Evolutionary conservation across 2,797 vertebrate species (phyloP).

Genomic region (Heteromormyrus szaboi): DNA sequence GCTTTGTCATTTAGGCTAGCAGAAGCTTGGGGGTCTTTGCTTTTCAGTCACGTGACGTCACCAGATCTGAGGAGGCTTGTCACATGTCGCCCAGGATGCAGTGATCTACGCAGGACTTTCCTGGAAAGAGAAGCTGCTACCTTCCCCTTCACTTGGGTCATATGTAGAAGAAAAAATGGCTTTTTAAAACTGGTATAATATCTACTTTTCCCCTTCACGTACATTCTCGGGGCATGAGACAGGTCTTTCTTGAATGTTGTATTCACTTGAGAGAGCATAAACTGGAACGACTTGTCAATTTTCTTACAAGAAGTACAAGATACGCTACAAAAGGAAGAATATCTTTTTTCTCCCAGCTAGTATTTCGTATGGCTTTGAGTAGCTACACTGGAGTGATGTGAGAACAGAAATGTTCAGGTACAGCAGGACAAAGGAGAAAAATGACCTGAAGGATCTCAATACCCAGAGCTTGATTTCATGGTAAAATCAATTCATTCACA

Average conservation of each 20-base stretch:
- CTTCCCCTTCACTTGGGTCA: not conserved
- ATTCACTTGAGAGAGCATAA: not conserved
- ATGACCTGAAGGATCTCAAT: not conserved
- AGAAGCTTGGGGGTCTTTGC: not conserved
- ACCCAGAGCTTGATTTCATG: not conserved
- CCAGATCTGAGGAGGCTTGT: not conserved
- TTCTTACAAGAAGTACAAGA: not conserved
- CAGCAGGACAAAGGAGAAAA: not conserved
- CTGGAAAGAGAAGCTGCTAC: not conserved
- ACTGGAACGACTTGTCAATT: not conserved
- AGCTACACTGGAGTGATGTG: slow-evolving; percentile 7
- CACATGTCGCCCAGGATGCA: not conserved
- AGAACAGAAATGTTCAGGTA: not conserved
- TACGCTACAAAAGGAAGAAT: not conserved
- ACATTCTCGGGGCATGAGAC: not conserved
- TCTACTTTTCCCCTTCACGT: not conserved
- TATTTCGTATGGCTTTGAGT: not conserved
- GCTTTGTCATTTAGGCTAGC: slow-evolving; percentile 4
- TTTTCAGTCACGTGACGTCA: not conserved
- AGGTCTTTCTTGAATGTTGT: not conserved
- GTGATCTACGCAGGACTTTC: not conserved
- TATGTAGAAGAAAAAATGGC: not conserved
- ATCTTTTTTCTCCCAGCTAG: not conserved
- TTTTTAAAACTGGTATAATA: not conserved
- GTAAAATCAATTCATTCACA: slow-evolving; percentile 14